Evolutionary conservation across 2,888 invertebrate genomes (phyloP).

Genomic region (Plutella xylostella): DNA sequence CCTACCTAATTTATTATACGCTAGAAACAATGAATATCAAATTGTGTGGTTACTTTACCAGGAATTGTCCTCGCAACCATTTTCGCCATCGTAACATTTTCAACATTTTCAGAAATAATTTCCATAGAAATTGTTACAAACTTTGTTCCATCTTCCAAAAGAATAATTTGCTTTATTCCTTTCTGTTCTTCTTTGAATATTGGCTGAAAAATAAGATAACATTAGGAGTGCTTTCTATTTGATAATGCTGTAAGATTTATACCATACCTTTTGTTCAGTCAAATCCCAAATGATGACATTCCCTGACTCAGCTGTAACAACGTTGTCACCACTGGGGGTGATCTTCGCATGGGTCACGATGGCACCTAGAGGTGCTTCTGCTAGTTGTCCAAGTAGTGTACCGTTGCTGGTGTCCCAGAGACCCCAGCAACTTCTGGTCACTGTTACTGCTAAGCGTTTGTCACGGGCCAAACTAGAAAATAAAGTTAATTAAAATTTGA

Average conservation of each 20-base stretch:
- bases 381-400: conserved; percentile 84
- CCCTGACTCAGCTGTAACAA: conserved; percentile 93
- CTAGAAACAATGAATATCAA: background rate
- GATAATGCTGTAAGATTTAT: background rate
- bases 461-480: conserved; percentile 80
- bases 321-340: conserved; percentile 85
- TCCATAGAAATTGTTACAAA: conserved; percentile 81
- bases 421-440: conserved; percentile 94
- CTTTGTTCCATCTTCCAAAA: conserved; percentile 80
- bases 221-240: background rate
- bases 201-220: conserved; percentile 56
- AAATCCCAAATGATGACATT: conserved; percentile 90
- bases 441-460: conserved; percentile 87
- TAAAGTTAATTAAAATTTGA: no score
- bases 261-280: conserved; percentile 42
- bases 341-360: conserved; percentile 94
- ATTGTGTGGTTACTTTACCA: conserved; percentile 48
- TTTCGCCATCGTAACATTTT: conserved; percentile 74
- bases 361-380: conserved; percentile 92
- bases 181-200: conserved; percentile 87
- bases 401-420: conserved; percentile 94
- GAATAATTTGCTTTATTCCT: conserved; percentile 79
- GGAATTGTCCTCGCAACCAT: conserved; percentile 79
- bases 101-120: conserved; percentile 65
- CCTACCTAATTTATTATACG: no score